Conservation (phyloP, 1,140 invertebrate species). For the Trichonephila clavipes region DNA sequence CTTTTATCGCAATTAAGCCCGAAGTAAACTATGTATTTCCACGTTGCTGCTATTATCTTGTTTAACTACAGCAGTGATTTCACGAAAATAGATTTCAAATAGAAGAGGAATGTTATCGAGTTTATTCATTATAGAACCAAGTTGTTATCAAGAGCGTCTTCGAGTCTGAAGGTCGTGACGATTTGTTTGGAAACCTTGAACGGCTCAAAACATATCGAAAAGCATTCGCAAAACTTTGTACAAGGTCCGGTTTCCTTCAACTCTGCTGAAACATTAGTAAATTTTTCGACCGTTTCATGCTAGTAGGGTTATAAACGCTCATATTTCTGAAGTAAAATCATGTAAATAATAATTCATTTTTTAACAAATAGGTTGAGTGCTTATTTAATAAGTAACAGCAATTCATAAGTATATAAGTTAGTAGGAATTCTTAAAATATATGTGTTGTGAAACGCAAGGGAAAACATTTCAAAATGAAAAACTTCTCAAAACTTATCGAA, state of each 20-base stretch:
- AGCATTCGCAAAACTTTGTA: background rate
- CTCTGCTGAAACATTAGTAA: background rate
- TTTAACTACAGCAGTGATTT: background rate
- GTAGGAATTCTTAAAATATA: too few species aligned
- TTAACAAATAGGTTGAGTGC: too few species aligned
- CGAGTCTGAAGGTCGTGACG: slow-evolving; percentile 2
- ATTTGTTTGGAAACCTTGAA: background rate
- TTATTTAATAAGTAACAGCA: too few species aligned
- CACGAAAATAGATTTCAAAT: slow-evolving; percentile 21
- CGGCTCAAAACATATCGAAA: background rate
- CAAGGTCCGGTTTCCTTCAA: background rate
- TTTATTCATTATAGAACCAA: background rate
- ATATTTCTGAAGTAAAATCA: background rate
- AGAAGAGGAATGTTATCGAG: slow-evolving; percentile 4
- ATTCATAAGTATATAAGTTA: too few species aligned
- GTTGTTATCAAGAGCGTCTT: slow-evolving; percentile 9
- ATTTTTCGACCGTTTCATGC: background rate
- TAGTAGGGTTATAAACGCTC: background rate
- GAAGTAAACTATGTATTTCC: background rate
- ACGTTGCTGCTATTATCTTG: background rate
- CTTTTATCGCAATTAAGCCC: background rate
- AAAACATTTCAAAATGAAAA: too few species aligned
- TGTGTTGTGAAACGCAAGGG: too few species aligned
- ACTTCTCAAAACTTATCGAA: too few species aligned
- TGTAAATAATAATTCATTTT: too few species aligned